Conservation (phyloP, 2,888 invertebrate species). For the Lapara coniferarum region DNA sequence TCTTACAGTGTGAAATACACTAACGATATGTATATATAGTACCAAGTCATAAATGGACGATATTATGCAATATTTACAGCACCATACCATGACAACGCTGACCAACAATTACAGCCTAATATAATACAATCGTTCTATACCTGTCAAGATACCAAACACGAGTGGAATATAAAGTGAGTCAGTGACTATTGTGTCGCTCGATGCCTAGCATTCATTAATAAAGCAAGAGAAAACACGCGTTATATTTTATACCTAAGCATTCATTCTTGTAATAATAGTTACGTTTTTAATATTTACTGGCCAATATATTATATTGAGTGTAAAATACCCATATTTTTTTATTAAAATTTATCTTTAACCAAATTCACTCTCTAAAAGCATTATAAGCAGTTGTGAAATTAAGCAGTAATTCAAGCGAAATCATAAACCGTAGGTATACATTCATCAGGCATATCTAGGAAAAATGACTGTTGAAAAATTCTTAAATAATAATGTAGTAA, state of each 20-base stretch:
- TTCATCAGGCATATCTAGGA: background rate
- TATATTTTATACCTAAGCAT: too few species aligned
- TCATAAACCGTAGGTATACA: background rate
- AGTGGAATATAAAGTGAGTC: constrained; percentile 4
- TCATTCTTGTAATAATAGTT: background rate
- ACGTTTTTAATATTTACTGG: background rate
- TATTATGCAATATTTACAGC: constrained; percentile 53
- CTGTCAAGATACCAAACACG: constrained; percentile 21
- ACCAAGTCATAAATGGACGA: constrained; percentile 40
- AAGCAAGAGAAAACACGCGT: background rate
- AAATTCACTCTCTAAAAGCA: too few species aligned
- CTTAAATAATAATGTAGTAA: too few species aligned
- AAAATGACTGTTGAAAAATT: background rate
- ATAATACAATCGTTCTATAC: constrained; percentile 34
- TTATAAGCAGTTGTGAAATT: too few species aligned
- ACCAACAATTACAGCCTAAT: constrained; percentile 34
- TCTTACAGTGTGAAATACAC: too few species aligned
- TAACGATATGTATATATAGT: too few species aligned
- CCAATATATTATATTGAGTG: too few species aligned
- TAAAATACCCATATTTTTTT: too few species aligned
- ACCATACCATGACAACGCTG: constrained; percentile 33
- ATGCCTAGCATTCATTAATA: background rate
- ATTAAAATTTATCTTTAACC: too few species aligned
- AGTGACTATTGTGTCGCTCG: constrained; percentile 2
- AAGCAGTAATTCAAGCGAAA: too few species aligned